These are phyloP conservation scores for Triplophysa bombifrons DNA, from an alignment of 2,797 vertebrate species.

Conservation along the genomic window DNA sequence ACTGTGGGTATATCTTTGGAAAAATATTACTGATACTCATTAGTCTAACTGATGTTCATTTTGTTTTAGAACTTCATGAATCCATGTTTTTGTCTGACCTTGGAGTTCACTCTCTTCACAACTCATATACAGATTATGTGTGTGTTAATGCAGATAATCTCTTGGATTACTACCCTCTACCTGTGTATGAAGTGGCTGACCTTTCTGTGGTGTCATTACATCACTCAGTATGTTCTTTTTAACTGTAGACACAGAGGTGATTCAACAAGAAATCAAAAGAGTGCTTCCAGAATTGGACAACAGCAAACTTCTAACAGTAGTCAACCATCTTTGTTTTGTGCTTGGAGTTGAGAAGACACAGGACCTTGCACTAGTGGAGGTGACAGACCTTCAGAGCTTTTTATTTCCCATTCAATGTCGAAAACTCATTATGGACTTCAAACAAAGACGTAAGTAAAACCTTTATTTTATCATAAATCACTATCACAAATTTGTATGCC, in stretches of 20 bases:
- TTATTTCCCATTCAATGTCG: too few species aligned
- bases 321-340: background rate
- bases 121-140: background rate
- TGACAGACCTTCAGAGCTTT: too few species aligned
- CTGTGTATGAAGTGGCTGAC: background rate
- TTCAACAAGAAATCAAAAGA: background rate
- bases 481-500: too few species aligned
- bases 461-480: too few species aligned
- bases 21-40: background rate
- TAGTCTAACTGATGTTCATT: background rate
- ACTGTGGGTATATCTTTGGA: background rate
- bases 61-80: background rate
- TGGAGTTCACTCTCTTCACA: background rate
- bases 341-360: too few species aligned
- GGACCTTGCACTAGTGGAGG: too few species aligned
- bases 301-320: background rate
- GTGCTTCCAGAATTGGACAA: background rate
- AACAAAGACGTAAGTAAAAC: too few species aligned
- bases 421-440: too few species aligned
- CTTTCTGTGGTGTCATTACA: conserved; percentile 1
- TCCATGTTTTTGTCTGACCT: background rate
- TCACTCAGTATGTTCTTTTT: background rate
- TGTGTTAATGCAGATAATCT: background rate
- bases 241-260: background rate
- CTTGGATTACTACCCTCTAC: background rate